phyloP scores from a whole-genome alignment of 1,140 invertebrate genomes.

The Drosophila baimaii region DNA sequence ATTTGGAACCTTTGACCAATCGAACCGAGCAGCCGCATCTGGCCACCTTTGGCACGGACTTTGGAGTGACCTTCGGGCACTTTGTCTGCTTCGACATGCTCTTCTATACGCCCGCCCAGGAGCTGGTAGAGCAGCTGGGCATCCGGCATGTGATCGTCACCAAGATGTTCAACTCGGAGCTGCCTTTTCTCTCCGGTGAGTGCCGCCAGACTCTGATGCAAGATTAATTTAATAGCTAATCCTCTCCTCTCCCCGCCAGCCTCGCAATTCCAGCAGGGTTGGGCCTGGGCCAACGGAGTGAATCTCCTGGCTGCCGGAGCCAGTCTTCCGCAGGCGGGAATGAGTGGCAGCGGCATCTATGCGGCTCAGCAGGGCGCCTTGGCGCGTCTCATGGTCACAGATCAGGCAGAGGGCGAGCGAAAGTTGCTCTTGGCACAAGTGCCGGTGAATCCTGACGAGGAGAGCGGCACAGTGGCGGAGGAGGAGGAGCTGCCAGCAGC shows the following conservation, averaged over 20 bases:
- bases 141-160: slow-evolving; percentile 89
- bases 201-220: neutral
- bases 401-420: slow-evolving; percentile 64
- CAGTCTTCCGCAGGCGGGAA: slow-evolving; percentile 85
- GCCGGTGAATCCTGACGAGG: slow-evolving; percentile 64
- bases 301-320: slow-evolving; percentile 87
- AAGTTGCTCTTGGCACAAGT: slow-evolving; percentile 85
- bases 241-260: slow-evolving; percentile 78
- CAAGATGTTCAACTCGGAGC: slow-evolving; percentile 89
- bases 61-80: slow-evolving; percentile 91
- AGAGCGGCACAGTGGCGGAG: neutral
- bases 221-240: too few species aligned
- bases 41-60: slow-evolving; percentile 90
- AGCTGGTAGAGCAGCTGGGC: slow-evolving; percentile 66
- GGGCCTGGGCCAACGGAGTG: slow-evolving; percentile 86
- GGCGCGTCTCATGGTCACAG: slow-evolving; percentile 84
- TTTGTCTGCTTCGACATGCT: slow-evolving; percentile 92
- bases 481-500: slow-evolving; percentile 12
- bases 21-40: slow-evolving; percentile 79
- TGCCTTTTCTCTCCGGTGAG: slow-evolving; percentile 88
- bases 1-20: slow-evolving; percentile 84
- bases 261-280: slow-evolving; percentile 86
- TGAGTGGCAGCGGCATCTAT: slow-evolving; percentile 88
- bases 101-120: slow-evolving; percentile 86
- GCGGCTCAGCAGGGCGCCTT: slow-evolving; percentile 85